A percentile compares a stretch with the other conserved stretches of the same genome.
Conservation (phyloP, 2,888 invertebrate species). For the Volucella zonaria region DNA sequence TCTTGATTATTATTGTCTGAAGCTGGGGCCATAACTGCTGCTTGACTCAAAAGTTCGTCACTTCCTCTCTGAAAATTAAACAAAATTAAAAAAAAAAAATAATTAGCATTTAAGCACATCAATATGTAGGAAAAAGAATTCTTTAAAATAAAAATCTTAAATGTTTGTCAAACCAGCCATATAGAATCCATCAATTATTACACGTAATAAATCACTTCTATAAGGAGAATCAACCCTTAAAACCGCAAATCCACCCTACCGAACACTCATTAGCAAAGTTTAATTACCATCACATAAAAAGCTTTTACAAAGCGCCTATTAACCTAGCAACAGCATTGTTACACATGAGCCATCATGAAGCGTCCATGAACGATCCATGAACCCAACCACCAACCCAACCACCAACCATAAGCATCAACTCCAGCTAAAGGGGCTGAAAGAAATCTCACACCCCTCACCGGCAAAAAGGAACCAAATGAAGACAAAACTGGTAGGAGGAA, state of each 20-base stretch:
- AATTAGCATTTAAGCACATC: neutral
- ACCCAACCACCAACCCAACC: too few relatives aligned
- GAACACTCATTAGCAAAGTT: conserved; percentile 58
- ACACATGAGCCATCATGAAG: conserved; percentile 21
- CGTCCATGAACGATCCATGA: conserved; percentile 37
- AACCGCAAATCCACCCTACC: conserved; percentile 24
- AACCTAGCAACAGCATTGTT: conserved; percentile 17
- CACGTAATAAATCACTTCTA: conserved; percentile 23
- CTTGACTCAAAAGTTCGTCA: conserved; percentile 98
- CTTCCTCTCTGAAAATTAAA: conserved; percentile 93
- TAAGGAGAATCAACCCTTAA: neutral
- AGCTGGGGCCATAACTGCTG: conserved; percentile 96
- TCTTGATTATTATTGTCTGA: conserved; percentile 97
- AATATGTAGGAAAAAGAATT: conserved; percentile 40
- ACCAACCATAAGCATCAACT: conserved; percentile 5
- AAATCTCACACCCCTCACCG: neutral
- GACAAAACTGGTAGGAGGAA: neutral
- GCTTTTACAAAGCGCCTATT: conserved; percentile 31
- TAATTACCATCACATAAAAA: conserved; percentile 52
- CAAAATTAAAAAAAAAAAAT: conserved; percentile 53
- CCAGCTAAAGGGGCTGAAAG: conserved; percentile 18
- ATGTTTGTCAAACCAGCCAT: conserved; percentile 26
- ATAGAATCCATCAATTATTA: conserved; percentile 49
- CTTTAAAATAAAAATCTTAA: conserved; percentile 1
- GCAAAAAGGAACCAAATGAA: neutral